Evolutionary conservation across 2,888 invertebrate species (phyloP), one percentile per base, ranked within the genome.

Genomic region (Ectropis crepuscularia): DNA sequence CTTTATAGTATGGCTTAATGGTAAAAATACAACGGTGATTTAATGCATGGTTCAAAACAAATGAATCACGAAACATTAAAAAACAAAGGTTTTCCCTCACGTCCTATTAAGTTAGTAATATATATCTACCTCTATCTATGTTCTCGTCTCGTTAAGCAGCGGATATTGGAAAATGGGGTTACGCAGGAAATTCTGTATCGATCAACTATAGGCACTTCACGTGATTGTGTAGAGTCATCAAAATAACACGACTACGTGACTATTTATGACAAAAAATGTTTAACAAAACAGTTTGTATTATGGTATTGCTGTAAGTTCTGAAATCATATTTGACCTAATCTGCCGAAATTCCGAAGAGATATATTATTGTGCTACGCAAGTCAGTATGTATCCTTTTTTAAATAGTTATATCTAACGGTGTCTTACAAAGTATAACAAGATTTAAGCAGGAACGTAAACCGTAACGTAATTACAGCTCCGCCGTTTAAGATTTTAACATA

Each of bases 81-180:
- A 69, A 71, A 71, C 71, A 74, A 72, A 70, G 70, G 60, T 53
- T 70, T 65, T 73, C 74, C 69, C 63, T 74, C 71, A 75, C 66
- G 68, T 73, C 16, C 16, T 70, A 74, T 75, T 70, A 72, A 63
- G 62, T 37, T 59, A 45, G 16, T 48, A 45, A 45, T 16, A 47
- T 46, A 54, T 54, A 47, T 8, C 37, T 37, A 58, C 59, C 68
- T 70, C 16, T 70, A 63, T 62, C 63, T 65, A 65, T 67, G 60
- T 63, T 68, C 70, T 66, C 65, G 55, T 62, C 60, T 61, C 47
- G 46, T 46, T 63, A 65, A 61, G 58, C 59, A 81, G 76, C 91
- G 92, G 91, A 92, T 90, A 92, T 92, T 88, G 88, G 89, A 80
- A 88, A 90, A 87, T 87, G 83, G 92, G 92, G 90, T 83, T 76